phyloP scores from a whole-genome alignment of 2,113 vertebrate genomes.

The Pleuronectes platessa region DNA sequence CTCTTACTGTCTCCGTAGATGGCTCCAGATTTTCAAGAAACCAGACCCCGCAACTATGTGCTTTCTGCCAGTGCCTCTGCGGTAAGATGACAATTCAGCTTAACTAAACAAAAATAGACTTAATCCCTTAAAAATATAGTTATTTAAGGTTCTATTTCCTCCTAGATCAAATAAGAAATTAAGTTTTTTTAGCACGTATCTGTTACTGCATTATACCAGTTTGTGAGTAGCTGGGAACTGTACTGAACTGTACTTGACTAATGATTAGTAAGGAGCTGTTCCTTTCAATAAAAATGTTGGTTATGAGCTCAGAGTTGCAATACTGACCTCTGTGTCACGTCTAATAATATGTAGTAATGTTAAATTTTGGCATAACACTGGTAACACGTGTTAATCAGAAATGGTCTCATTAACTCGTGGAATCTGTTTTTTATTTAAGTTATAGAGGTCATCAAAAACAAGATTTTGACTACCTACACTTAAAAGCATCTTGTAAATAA shows the following conservation, averaged over 20 bases:
- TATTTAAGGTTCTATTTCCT: no score
- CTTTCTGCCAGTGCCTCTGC: slow-evolving; percentile 96
- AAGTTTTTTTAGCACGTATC: no score
- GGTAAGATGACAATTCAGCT: slow-evolving; percentile 82
- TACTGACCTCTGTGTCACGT: slow-evolving; percentile 3
- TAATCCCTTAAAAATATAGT: neutral
- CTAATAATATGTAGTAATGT: neutral
- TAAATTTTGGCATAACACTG: neutral
- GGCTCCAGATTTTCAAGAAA: slow-evolving; percentile 96
- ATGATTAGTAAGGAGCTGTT: neutral
- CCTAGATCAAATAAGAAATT: no score
- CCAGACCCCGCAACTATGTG: slow-evolving; percentile 97
- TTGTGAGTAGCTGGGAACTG: no score
- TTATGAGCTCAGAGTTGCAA: neutral
- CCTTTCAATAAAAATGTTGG: neutral
- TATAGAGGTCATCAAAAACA: no score
- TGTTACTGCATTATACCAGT: no score
- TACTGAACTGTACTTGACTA: neutral
- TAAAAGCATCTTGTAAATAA: no score
- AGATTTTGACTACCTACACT: no score
- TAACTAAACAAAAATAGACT: neutral
- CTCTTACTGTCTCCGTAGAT: slow-evolving; percentile 38
- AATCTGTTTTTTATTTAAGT: no score
- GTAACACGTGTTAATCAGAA: neutral
- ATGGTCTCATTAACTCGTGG: neutral